Conservation (phyloP, 1,140 invertebrate species). For the Nymphalis io region DNA sequence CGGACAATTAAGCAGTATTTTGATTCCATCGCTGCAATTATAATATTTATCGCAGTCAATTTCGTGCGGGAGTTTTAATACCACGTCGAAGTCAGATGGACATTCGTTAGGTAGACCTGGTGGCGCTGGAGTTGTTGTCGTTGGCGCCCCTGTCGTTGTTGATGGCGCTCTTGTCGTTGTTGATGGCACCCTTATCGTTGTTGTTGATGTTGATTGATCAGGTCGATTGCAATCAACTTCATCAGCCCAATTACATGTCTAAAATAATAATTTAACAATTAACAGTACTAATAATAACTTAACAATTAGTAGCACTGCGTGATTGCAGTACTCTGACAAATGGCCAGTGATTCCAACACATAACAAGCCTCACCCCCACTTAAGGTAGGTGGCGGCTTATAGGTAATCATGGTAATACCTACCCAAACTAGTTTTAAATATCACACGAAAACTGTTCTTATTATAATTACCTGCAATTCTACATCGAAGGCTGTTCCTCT, state of each 20-base stretch:
- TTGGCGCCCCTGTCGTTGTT: conserved; percentile 12
- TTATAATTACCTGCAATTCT: conserved; percentile 45
- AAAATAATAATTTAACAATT: not conserved
- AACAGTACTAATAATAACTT: too few relatives aligned
- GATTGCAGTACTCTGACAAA: too few relatives aligned
- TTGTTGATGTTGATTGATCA: not conserved
- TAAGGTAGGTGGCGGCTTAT: too few relatives aligned
- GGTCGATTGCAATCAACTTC: not conserved
- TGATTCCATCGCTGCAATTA: conserved; percentile 28
- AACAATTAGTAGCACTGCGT: too few relatives aligned
- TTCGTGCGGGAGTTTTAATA: conserved; percentile 24
- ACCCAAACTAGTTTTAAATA: too few relatives aligned
- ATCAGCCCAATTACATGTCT: not conserved
- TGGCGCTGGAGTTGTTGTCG: conserved; percentile 29
- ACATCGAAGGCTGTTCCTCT: conserved; percentile 74
- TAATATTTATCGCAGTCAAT: conserved; percentile 35
- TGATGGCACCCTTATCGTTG: conserved; percentile 16
- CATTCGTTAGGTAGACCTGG: conserved; percentile 13
- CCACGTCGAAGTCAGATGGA: conserved; percentile 24
- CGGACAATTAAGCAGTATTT: conserved; percentile 30
- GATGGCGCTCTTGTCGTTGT: conserved; percentile 33
- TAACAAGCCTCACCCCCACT: too few relatives aligned
- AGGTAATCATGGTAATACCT: too few relatives aligned
- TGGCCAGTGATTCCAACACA: too few relatives aligned
- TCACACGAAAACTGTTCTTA: too few relatives aligned